Conservation (phyloP, 2,888 invertebrate species). For the Diarsia mendica region DNA sequence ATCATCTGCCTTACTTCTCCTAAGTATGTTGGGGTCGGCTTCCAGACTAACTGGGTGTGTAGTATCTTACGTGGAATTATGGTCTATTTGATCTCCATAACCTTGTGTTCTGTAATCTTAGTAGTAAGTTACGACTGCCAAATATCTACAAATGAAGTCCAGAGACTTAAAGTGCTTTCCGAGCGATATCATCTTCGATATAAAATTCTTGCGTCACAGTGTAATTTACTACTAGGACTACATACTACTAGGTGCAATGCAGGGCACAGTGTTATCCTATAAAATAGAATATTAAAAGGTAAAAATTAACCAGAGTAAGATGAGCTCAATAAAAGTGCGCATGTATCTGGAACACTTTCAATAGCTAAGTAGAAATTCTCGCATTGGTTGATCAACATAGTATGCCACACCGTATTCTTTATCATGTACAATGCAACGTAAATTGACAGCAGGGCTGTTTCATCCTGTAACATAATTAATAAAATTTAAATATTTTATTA, state of each 20-base stretch:
- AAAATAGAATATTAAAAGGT: neutral
- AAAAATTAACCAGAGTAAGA: neutral
- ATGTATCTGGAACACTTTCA: constrained; percentile 16
- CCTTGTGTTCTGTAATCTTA: no score
- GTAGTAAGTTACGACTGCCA: no score
- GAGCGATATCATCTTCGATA: neutral
- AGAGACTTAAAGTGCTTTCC: no score
- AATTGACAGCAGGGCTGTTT: neutral
- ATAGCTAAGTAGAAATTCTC: constrained; percentile 24
- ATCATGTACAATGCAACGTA: constrained; percentile 7
- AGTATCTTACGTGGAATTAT: no score
- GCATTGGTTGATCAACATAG: constrained; percentile 3
- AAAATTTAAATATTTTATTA: neutral
- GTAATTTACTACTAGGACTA: no score
- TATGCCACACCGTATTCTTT: constrained; percentile 2
- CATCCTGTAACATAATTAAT: constrained; percentile 3
- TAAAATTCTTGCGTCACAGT: no score
- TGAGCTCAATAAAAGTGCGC: neutral
- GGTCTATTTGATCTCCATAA: no score
- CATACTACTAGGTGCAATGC: no score
- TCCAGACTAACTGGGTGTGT: no score
- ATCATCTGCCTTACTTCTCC: no score
- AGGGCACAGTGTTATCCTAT: neutral
- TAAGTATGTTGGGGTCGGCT: no score
- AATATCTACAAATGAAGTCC: no score